These are phyloP conservation scores for Umimayanthus chanpuru DNA, from an alignment of 92 coral and sea anemone genomes.

Conservation along the genomic window DNA sequence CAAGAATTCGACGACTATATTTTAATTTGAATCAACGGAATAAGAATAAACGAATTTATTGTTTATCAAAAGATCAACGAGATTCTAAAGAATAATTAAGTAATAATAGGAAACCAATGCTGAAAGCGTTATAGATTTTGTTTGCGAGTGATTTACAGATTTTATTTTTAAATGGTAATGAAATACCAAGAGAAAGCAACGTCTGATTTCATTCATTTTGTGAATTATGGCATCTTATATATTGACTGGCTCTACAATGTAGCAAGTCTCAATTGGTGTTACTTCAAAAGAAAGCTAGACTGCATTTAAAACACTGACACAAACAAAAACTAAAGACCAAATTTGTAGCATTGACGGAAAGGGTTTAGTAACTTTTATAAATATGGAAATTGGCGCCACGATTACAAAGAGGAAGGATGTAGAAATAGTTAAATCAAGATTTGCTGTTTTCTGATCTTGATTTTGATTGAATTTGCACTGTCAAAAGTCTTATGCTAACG, in stretches of 20 bases:
- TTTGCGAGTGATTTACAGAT: background rate
- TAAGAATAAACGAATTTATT: background rate
- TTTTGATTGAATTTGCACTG: too few relatives aligned
- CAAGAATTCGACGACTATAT: background rate
- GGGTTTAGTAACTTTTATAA: too few relatives aligned
- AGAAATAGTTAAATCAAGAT: background rate
- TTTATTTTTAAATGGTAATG: background rate
- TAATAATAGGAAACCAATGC: background rate
- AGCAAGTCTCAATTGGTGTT: too few relatives aligned
- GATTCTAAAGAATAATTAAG: conserved; percentile 8
- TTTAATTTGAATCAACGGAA: conserved; percentile 18
- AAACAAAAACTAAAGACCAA: too few relatives aligned
- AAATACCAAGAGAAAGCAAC: too few relatives aligned
- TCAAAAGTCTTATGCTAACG: background rate
- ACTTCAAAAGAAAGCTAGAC: too few relatives aligned
- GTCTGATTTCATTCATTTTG: background rate
- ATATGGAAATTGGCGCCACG: too few relatives aligned
- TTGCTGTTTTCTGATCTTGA: background rate
- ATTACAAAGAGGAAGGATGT: too few relatives aligned
- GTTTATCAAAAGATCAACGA: conserved; percentile 40
- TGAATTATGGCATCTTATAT: background rate
- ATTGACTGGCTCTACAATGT: too few relatives aligned
- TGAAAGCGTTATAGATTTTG: background rate
- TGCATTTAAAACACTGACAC: too few relatives aligned
- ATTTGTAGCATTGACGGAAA: too few relatives aligned